Base-by-base conservation (phyloP, 2,113 vertebrate species). In the Hyperoodon ampullatus region DNA sequence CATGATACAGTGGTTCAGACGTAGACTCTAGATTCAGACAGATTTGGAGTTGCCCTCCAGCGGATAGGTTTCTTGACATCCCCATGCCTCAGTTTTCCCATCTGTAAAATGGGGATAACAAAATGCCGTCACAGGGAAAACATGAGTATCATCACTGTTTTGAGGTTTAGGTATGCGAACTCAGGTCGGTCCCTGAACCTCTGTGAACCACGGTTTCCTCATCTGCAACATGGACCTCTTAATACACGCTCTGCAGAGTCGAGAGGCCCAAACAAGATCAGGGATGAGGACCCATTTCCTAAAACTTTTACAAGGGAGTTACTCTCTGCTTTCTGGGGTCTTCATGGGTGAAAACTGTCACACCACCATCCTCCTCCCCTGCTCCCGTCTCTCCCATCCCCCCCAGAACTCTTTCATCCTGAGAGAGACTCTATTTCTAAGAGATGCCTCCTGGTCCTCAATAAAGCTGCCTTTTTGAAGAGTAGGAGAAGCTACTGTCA, bases 271-370 rank as follows among this genome's bases (percentile, higher is more conserved):
- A 8, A 81, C 14, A 0, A 33, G 28, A 28, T 4, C 0, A 60
- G 4, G 30, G 6, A 11, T 21, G 6, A 35, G 28, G 26, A 58
- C 1, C 5, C 0, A 1, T 5, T 23, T 83, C 28, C 84, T 71
- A 24, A 6, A 47, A 1, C 60, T 82, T 47, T 66, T 15, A 15
- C 26, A 1, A 15, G 39, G 30, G 55, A 55, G 21, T 50, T 60
- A 6, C 68, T 39, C 53, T 66, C 75, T 0, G 47, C 26, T 15
- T 26, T 35, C 70, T 39, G 24, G 53, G 60, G 63, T n/a, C 88
- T 65, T 81, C 18, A 0, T 18, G 53, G 24, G 35, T 30, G 26
- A 1, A 8, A 68, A 10, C 58, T 44, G 33, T 39, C 75, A 35
- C 65, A 12, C 12, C n/a, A 47, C 53, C 16, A 15, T 39, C 53